Evolutionary conservation across 2,888 invertebrate species (phyloP), one percentile per base, ranked within the genome.

Genomic region (Nematopogon swammerdamellus): DNA sequence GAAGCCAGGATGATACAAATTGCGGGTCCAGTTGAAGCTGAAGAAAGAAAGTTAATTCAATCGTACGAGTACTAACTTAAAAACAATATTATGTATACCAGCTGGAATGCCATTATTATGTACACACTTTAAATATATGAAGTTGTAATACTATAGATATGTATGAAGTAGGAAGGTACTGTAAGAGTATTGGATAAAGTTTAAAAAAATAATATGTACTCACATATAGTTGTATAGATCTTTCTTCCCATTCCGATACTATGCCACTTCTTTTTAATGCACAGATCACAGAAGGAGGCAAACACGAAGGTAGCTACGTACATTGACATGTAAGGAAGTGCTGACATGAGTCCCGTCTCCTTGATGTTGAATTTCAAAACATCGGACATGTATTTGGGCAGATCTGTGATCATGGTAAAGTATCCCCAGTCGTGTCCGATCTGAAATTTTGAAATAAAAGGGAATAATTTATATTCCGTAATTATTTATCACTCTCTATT

Each of bases 401-500:
- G 68, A 59, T 88, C 87, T 1, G 86, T 86, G 18, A 87, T 83
- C 82, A 88, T 85, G 4, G 86, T 86, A 63, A 85, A 87, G 60
- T 87, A 85, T 3, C 86, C 86, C 83, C 86, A 88, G 59, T 86
- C 86, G 63, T 87, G 87, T 2, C 85, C 85, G 53, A 85, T 73
- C 76, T 86, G 76, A 65, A 49, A 70, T n/a, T n/a, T 53, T 14
- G 52, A 59, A 50, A 45, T 17, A 45, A 45, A 18, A 17, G 29
- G 1, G 17, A 46, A 46, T 11, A n/a, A 46, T 46, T 20, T 25
- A 29, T 18, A n/a, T n/a, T n/a, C n/a, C n/a, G n/a, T n/a, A n/a
- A n/a, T n/a, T n/a, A n/a, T n/a, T n/a, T n/a, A n/a, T n/a, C n/a
- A n/a, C n/a, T n/a, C n/a, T n/a, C n/a, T n/a, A n/a, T n/a, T n/a